Evolutionary conservation across 2,888 invertebrate genomes (phyloP), one percentile per base, ranked within the genome.

Genomic region (Dichetophora obliterata): DNA sequence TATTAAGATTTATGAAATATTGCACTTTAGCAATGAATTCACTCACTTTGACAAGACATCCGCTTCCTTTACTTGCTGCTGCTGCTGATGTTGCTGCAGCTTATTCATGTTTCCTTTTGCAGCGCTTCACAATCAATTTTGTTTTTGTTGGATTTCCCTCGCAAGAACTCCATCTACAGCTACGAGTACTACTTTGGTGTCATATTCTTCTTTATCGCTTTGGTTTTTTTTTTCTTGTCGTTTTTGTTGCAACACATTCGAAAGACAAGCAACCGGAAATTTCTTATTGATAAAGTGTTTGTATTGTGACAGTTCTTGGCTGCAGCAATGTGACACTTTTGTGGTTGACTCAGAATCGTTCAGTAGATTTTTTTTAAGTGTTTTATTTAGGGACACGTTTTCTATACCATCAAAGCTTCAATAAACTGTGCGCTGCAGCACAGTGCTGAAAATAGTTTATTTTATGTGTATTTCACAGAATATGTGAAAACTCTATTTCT

Each of bases 251-350:
- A 3, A 19, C n/a, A 0, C 63, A 65, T 65, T 27, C 54, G 31
- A 14, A 70, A 52, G 54, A 66, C 71, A 37, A 71, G 43, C 71
- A 43, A n/a, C 6, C 71, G 71, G 57, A 71, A 71, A 59, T 57
- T 57, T 37, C 59, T 34, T 54, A 34, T 71, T 57, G 71, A 71
- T 59, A 71, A 71, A 71, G 59, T 59, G 71, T 57, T 71, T 59
- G 57, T 71, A 4, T 59, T 57, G 71, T 52, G 70, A 50, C 71
- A 71, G 71, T 34, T 5, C n/a, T 31, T 50, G 68, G 24, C 16
- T 68, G 68, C 68, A 48, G n/a, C 54, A 5, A n/a, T n/a, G 66
- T 66, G 9, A n/a, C 66, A 34, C 37, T 66, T 43, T 19, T 66
- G 19, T 66, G 31, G n/a, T 14, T 27, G 37, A 8, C 19, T 37